Base-by-base conservation (phyloP, 2,888 invertebrate genomes). In the Caenorhabditis sinica region DNA sequence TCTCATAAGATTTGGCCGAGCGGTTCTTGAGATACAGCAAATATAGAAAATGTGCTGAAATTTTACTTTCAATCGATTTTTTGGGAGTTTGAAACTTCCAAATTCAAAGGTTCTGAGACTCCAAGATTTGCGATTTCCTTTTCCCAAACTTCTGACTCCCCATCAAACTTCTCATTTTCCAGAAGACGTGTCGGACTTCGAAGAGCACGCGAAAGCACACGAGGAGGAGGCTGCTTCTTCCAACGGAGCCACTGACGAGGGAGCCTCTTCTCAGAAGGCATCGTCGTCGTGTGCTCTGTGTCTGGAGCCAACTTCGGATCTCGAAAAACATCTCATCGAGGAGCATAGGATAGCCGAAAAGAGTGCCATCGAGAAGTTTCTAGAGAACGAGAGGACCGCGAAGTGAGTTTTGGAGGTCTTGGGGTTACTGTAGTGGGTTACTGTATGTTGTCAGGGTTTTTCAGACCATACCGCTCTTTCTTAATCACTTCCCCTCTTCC, bases 271-370 rank as follows among this genome's bases (percentile, higher is more conserved):
- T 13, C 81, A 76, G 49, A 73, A 68, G 68, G 23, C 82, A 49
- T 33, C 82, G 77, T 89, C 82, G 49, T 33, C 82, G 81, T 89
- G 89, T 76, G 86, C 89, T 13, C 85, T 89, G 9, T 89, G 89
- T 68, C 75, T 83, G 53, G 87, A 87, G 79, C 72, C 82, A 13
- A 82, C 87, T 0, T 40, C 56, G 30, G 85, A 82, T 30, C 77
- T 89, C 56, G 86, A 81, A 33, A 85, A 87, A 23, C 89, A 89
- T 53, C 83, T 89, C 3, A 36, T 88, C 45, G 76, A 86, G 69
- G 88, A 88, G 33, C 90, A 90, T 75, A 88, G 89, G 23, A 90
- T 90, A 45, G 86, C 89, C 40, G 90, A 90, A 58, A 40, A 40
- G 40, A 86, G 84, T 23, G 90, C 90, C 30, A 89, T 88, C 65